A percentile compares a stretch with the other conserved stretches of the same genome.
Conservation (phyloP, 2,797 vertebrate genomes). For the Labeo calbasu region DNA sequence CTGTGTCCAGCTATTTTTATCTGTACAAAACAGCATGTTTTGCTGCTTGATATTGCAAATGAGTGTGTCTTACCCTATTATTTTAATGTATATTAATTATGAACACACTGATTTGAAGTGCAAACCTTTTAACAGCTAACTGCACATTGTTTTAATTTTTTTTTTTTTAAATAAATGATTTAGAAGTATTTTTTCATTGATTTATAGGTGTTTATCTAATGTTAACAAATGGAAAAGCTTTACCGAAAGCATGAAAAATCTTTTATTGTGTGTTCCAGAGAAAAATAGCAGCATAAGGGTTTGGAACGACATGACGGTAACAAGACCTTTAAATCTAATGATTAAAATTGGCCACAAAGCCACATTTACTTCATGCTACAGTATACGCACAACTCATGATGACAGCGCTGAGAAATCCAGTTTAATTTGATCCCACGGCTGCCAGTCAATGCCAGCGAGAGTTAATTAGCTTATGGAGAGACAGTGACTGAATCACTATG, state of each 20-base stretch:
- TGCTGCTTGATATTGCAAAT: too few species aligned
- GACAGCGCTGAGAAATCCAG: conserved; percentile 13
- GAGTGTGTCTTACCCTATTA: too few species aligned
- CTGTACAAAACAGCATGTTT: too few species aligned
- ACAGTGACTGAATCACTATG: background rate
- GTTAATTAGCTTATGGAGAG: background rate
- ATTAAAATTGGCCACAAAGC: background rate
- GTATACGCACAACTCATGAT: background rate
- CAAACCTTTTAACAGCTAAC: too few species aligned
- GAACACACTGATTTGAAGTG: too few species aligned
- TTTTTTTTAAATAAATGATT: background rate
- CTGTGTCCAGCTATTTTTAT: too few species aligned
- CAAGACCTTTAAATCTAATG: background rate
- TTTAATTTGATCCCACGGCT: background rate
- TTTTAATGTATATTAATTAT: too few species aligned
- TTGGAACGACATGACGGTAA: background rate
- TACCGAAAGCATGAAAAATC: background rate
- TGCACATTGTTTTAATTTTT: too few species aligned
- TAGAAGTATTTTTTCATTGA: background rate
- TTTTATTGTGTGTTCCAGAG: too few species aligned
- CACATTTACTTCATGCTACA: background rate
- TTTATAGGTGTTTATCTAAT: background rate
- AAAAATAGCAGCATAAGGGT: background rate
- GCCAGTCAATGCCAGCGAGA: background rate
- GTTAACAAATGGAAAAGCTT: background rate